Evolutionary conservation across 2,888 invertebrate genomes (phyloP), one percentile per base, ranked within the genome.

Genomic region (Deilephila porcellus): DNA sequence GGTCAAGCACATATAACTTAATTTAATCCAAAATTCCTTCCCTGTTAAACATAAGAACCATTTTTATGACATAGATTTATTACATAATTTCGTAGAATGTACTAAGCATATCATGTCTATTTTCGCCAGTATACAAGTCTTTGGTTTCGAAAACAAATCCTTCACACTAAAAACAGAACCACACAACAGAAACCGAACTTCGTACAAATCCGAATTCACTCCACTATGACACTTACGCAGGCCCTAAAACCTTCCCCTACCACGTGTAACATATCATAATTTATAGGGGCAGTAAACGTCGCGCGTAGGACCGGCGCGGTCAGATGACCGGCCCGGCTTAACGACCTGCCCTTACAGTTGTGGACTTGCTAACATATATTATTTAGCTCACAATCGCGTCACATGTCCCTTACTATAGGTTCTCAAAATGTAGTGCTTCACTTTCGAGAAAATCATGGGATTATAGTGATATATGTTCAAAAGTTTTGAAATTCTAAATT

Each of bases 331-430:
- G 81, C 78, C 73, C 79, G 79, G 82, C 79, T 82, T 88, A 88
- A 88, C 86, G 88, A 88, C 81, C 81, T 75, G 82, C 85, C 83
- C 85, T 85, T 25, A 80, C 80, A 84, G 81, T 81, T 84, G 84
- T 79, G 84, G 81, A 82, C 80, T 82, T 81, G 74, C 80, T 79
- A 82, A 83, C 81, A 86, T 88, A 83, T 86, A 88, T 88, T 88
- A 88, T 88, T 87, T 84, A 88, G 80, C 52, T 80, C 84, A 82
- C 82, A 82, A 83, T 84, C 78, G 84, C 77, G 76, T 74, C 60
- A 74, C 79, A 8, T 78, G 76, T 60, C 79, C 80, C 77, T 74
- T 81, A 80, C 84, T 76, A 78, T 74, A 59, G 74, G 74, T 53
- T 60, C 34, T 53, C 60, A 71, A 67, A 63, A 45, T 34, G 34